Base-by-base conservation (phyloP, 1,140 invertebrate genomes). In the Batillaria attramentaria region DNA sequence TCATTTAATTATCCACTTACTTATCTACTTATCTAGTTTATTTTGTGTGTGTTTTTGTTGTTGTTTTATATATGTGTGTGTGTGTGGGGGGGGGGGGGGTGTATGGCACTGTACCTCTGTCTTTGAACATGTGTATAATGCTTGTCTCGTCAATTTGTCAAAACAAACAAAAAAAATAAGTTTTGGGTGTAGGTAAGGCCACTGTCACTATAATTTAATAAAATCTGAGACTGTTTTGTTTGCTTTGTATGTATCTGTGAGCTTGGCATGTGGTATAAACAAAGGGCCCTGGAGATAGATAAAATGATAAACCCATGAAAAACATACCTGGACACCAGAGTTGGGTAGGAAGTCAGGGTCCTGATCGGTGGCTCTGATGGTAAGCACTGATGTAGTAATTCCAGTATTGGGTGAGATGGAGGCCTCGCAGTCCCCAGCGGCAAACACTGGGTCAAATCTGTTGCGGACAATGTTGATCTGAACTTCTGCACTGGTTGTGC, bases 401-500 rank as follows among this genome's bases (percentile, higher is more conserved):
- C 31, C 72, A 37, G 78, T 62, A 37, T 80, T 84, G 65, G 84
- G 82, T 31, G 80, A 72, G 6, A 88, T 33, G 16, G 75, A 57
- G 3, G 60, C 66, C 3, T n/a, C 60, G 68, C 87, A 86, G 35
- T 83, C 84, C 28, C 31, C 42, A 60, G 79, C 94, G 3, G 94
- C 94, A 87, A 98, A 98, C n/a, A 95, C 93, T 16, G 97, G 97
- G 2, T 91, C 78, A 35, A 86, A 83, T 37, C 90, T 84, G 75
- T 92, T 92, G 16, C 87, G 79, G 43, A 86, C 86, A 69, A 90
- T 87, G 41, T 68, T 87, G 24, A 90, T 90, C 3, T 50, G 83
- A 1, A 89, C 89, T 79, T 70, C 10, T 31, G 54, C 72, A 43
- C 72, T 43, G 78, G 18, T 20, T 80, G 81, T 46, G 18, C 72